Evolutionary conservation across 2,888 invertebrate species (phyloP).

Genomic region (Eristalinus aeneus): DNA sequence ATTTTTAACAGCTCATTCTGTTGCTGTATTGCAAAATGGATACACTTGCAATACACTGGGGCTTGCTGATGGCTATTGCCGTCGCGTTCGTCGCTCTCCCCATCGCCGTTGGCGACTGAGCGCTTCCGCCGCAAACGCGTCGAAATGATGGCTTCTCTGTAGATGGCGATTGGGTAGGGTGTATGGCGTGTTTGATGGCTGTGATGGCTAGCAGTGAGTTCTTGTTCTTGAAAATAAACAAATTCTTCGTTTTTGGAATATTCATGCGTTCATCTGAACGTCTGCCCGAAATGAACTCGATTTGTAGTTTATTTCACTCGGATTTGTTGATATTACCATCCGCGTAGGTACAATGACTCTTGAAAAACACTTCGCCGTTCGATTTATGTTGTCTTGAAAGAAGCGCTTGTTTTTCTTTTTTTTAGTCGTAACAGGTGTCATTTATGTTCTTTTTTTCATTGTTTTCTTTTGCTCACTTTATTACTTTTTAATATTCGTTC

Average conservation of each 20-base stretch:
- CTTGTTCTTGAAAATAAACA: conserved; percentile 52
- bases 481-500: not conserved
- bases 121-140: not conserved
- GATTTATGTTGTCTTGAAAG: not conserved
- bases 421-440: not conserved
- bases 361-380: not conserved
- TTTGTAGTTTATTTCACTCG: not conserved
- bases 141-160: not conserved
- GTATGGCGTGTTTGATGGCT: conserved; percentile 10
- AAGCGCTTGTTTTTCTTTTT: not conserved
- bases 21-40: conserved; percentile 59
- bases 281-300: not conserved
- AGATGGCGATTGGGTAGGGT: not conserved
- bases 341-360: conserved; percentile 38
- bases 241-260: not conserved
- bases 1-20: conserved; percentile 74
- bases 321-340: conserved; percentile 21
- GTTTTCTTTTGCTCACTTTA: not conserved
- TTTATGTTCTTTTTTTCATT: not conserved
- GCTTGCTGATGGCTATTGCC: conserved; percentile 5
- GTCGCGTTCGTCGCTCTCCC: not conserved
- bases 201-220: conserved; percentile 16
- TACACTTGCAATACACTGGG: conserved; percentile 26
- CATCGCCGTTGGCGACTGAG: not conserved
- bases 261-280: not conserved